A percentile compares a stretch with the other conserved stretches of the same genome.
These are phyloP conservation scores for Nettapus auritus DNA, from an alignment of 2,113 vertebrate genomes.

Conservation along the genomic window DNA sequence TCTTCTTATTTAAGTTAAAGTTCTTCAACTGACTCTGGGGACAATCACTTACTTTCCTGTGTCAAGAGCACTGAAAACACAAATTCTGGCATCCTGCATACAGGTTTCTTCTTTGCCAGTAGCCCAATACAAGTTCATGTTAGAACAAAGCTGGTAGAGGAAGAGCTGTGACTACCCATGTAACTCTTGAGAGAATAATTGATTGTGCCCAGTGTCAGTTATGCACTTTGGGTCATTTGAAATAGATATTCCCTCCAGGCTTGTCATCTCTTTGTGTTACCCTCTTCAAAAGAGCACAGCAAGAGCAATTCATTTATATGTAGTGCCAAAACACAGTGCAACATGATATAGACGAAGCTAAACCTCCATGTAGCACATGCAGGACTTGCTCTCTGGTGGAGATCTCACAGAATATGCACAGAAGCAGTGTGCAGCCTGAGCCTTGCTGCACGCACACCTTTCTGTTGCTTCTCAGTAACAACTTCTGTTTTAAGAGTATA, in stretches of 20 bases:
- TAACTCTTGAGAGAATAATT: neutral
- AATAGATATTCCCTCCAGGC: neutral
- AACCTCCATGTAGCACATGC: accelerated
- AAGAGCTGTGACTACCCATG: neutral
- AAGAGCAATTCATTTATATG: neutral
- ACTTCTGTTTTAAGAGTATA: neutral
- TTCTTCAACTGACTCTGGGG: neutral
- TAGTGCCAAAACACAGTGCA: neutral
- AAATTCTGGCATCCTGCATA: neutral
- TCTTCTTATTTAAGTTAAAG: neutral
- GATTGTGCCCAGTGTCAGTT: neutral
- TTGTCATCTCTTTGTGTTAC: neutral
- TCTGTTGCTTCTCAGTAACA: neutral
- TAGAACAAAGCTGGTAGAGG: neutral
- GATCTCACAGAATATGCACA: neutral
- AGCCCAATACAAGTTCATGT: neutral
- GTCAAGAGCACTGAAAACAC: neutral
- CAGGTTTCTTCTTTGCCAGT: neutral
- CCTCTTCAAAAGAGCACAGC: neutral
- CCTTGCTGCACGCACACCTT: neutral
- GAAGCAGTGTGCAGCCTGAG: neutral
- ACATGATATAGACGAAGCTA: neutral
- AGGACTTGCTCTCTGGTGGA: neutral
- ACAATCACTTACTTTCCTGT: neutral
- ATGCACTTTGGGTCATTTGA: neutral